These are phyloP conservation scores for Agapornis roseicollis DNA, from an alignment of 2,113 vertebrate genomes.

Conservation along the genomic window DNA sequence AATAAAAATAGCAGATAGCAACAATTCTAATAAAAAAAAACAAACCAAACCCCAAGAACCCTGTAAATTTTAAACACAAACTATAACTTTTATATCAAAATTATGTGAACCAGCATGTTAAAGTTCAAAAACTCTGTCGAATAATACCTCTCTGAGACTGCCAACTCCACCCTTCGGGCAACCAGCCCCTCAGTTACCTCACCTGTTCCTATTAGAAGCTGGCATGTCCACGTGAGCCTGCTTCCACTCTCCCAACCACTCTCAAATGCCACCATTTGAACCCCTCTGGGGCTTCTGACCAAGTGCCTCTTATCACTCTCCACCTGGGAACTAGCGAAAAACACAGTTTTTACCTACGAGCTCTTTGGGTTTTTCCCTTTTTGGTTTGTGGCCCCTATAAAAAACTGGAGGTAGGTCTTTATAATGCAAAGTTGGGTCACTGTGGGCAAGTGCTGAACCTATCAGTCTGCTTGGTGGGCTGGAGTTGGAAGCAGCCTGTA, in stretches of 20 bases:
- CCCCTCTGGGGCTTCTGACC: not conserved
- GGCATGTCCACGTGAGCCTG: accelerated
- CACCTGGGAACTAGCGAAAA: not conserved
- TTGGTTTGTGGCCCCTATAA: not conserved
- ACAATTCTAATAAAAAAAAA: not conserved
- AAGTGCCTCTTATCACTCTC: not conserved
- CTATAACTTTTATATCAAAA: not conserved
- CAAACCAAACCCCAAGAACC: not conserved
- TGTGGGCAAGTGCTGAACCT: not conserved
- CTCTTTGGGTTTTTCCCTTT: not conserved
- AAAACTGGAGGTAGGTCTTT: not conserved
- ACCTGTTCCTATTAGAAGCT: not conserved
- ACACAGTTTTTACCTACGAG: not conserved
- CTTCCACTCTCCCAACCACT: not conserved
- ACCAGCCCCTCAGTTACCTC: accelerated
- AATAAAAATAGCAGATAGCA: not conserved
- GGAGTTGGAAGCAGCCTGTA: not conserved
- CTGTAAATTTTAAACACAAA: not conserved
- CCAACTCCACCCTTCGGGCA: not conserved
- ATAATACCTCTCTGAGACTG: not conserved
- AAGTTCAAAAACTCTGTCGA: not conserved
- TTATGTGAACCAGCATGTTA: not conserved
- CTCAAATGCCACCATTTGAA: not conserved
- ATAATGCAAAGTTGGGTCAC: not conserved
- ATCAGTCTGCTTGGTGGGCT: not conserved